Conservation (phyloP, 1,140 invertebrate species). For the Adelges cooleyi region DNA sequence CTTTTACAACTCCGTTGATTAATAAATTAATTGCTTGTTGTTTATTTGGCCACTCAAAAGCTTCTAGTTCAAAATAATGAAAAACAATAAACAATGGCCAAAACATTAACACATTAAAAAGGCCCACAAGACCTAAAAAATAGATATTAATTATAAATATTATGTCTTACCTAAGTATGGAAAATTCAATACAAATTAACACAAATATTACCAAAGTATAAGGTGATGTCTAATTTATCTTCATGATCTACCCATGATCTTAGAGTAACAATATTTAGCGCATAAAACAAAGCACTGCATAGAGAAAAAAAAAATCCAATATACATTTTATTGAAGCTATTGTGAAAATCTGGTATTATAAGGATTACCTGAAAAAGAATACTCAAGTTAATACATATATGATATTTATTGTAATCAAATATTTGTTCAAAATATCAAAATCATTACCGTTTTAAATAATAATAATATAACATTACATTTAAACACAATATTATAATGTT, state of each 20-base stretch:
- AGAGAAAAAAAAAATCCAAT: slow-evolving; percentile 48
- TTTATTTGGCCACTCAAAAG: slow-evolving; percentile 66
- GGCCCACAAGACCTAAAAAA: slow-evolving; percentile 67
- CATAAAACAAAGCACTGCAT: slow-evolving; percentile 72
- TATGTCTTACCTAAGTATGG: too few relatives aligned
- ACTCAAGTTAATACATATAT: too few relatives aligned
- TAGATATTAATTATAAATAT: neutral
- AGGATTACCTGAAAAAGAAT: slow-evolving; percentile 18
- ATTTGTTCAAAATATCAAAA: too few relatives aligned
- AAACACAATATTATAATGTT: too few relatives aligned
- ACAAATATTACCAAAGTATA: slow-evolving; percentile 67
- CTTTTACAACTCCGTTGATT: slow-evolving; percentile 75
- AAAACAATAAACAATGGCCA: slow-evolving; percentile 80
- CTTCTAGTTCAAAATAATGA: slow-evolving; percentile 63
- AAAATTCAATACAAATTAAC: too few relatives aligned
- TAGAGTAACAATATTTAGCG: slow-evolving; percentile 70
- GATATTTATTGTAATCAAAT: too few relatives aligned
- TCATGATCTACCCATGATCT: slow-evolving; percentile 69
- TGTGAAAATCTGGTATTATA: slow-evolving; percentile 11
- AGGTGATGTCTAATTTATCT: slow-evolving; percentile 75
- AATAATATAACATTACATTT: too few relatives aligned
- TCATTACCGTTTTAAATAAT: too few relatives aligned
- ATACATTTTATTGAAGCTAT: slow-evolving; percentile 12
- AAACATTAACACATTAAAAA: slow-evolving; percentile 66
- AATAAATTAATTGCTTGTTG: slow-evolving; percentile 66